phyloP scores from a whole-genome alignment of 2,888 invertebrate genomes.

The Netelia virgata region DNA sequence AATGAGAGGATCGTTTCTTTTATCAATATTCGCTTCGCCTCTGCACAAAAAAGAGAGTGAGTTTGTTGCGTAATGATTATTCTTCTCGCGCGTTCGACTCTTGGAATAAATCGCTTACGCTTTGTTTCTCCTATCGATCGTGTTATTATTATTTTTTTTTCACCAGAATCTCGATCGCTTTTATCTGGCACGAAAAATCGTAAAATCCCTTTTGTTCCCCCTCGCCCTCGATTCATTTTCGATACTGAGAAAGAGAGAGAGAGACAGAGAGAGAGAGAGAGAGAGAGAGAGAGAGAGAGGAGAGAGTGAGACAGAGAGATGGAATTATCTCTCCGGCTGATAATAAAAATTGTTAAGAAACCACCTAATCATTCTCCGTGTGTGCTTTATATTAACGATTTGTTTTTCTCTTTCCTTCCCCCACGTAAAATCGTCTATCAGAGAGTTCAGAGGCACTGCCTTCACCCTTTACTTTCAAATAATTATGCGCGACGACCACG shows the following conservation, averaged over 20 bases:
- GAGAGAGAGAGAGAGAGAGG: background rate
- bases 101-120: background rate
- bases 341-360: conserved; percentile 36
- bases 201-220: background rate
- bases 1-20: conserved; percentile 13
- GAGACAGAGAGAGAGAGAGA: background rate
- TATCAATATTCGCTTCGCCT: background rate
- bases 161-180: background rate
- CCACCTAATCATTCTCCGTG: conserved; percentile 26
- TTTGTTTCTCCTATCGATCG: background rate
- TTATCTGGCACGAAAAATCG: background rate
- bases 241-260: conserved; percentile 5
- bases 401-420: background rate
- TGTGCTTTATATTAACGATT: conserved; percentile 3
- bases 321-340: background rate
- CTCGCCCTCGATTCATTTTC: conserved; percentile 3
- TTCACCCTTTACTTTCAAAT: conserved; percentile 55
- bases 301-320: background rate
- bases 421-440: conserved; percentile 50
- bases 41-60: background rate
- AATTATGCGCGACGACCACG: conserved; percentile 46
- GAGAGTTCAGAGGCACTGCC: conserved; percentile 58
- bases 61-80: background rate
- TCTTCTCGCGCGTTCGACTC: conserved; percentile 11
- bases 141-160: background rate